These are phyloP conservation scores for Mustela lutreola DNA, from an alignment of 2,113 vertebrate species.

Conservation along the genomic window DNA sequence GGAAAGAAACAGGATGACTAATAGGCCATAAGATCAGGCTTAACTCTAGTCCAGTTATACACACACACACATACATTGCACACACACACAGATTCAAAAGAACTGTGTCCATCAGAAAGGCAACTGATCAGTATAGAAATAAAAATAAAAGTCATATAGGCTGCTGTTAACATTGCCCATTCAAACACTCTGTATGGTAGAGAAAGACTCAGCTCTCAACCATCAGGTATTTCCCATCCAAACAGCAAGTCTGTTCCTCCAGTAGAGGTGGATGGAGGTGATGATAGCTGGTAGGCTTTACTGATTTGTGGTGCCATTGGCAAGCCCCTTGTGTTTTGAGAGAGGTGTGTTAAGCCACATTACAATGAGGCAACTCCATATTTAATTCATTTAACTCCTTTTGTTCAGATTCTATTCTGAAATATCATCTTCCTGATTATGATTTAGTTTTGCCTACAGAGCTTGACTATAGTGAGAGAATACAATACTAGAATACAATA, in stretches of 20 bases:
- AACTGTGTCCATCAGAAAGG: not conserved
- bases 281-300: not conserved
- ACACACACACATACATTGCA: not conserved
- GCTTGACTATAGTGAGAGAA: not conserved
- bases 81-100: not conserved
- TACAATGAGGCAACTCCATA: not conserved
- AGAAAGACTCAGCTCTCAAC: not conserved
- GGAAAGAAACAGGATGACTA: not conserved
- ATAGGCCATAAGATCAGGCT: not conserved
- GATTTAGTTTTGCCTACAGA: not conserved
- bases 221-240: not conserved
- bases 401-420: slow-evolving; percentile 43
- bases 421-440: not conserved
- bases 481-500: not conserved
- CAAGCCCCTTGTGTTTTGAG: not conserved
- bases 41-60: not conserved
- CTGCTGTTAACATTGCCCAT: not conserved
- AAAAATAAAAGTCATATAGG: not conserved
- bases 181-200: not conserved
- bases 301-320: not conserved
- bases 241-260: not conserved
- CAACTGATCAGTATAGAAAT: not conserved
- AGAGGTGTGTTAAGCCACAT: not conserved
- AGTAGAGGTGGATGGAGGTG: not conserved
- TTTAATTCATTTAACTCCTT: slow-evolving; percentile 36